These are phyloP conservation scores for Saccostrea echinata DNA, from an alignment of 1,140 invertebrate genomes.

Conservation along the genomic window DNA sequence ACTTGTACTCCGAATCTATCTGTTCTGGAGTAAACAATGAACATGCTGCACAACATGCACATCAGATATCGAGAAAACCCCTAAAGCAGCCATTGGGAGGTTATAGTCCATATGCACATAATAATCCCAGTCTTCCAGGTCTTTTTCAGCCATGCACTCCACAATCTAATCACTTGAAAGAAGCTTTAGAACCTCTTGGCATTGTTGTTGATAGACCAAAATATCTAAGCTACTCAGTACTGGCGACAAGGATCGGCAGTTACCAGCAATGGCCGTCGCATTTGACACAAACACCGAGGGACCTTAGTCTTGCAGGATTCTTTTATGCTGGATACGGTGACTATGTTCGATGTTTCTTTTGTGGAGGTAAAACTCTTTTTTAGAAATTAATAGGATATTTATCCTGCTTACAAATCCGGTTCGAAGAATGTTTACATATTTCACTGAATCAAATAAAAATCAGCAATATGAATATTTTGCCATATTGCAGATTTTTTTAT, in stretches of 20 bases:
- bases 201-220: neutral
- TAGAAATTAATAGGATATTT: too few species aligned
- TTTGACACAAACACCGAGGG: neutral
- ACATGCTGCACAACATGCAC: neutral
- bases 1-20: neutral
- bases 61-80: too few species aligned
- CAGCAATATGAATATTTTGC: too few species aligned
- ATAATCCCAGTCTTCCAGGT: neutral
- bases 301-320: slow-evolving; percentile 31
- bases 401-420: too few species aligned
- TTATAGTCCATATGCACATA: neutral
- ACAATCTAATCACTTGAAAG: neutral
- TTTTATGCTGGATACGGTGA: slow-evolving; percentile 25
- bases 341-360: slow-evolving; percentile 10
- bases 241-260: slow-evolving; percentile 15
- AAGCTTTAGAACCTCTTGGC: slow-evolving; percentile 3
- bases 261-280: slow-evolving; percentile 7
- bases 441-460: too few species aligned
- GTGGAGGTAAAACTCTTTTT: slow-evolving; percentile 1
- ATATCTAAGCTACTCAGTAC: slow-evolving; percentile 10
- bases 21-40: neutral
- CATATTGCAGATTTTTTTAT: too few species aligned
- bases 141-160: neutral
- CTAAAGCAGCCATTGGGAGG: too few species aligned
- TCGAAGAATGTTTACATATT: too few species aligned